Evolutionary conservation across 2,113 vertebrate genomes (phyloP), one percentile per base, ranked within the genome.

Genomic region (Mesoclemmys tuberculata): DNA sequence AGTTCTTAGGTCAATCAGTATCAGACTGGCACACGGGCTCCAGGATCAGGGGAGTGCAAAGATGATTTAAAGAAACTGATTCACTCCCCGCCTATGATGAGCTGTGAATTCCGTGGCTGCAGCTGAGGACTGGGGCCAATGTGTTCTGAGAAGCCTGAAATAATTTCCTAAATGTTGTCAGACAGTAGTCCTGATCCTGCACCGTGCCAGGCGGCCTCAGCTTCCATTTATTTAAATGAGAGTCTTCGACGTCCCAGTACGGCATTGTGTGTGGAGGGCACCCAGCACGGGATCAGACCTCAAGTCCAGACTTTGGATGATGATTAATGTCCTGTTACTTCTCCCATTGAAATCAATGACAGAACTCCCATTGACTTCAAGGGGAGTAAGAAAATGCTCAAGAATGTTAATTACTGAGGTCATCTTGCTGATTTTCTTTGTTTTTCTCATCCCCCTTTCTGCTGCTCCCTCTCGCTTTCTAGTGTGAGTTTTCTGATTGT

Each of bases 371-470:
- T 96, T 97, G 95, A 96, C 82, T 91, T 1, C 0, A 88, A 64
- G 74, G 18, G 80, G 78, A 82, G 55, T 44, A 56, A 82, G 91
- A 93, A 84, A 85, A 87, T 74, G 51, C 74, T 91, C 85, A 93
- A 8, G 91, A 95, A 86, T 56, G 61, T 88, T 93, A 87, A 84
- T 31, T 93, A 94, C 94, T 97, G 94, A 96, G 90, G 94, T 94
- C 92, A 87, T 93, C 90, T 93, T 82, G 71, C 61, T 93, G 80
- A 29, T 78, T 93, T 56, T 51, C 84, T 97, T 96, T 94, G 92
- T 94, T 96, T 93, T 92, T 84, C 84, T 89, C 89, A 93, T 92
- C 71, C 31, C 29, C 83, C 88, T 97, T 94, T 96, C 94, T 93
- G 75, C 79, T 87, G 78, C 75, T 89, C 86, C 68, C 82, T 48